These are phyloP conservation scores for Tetramorium alpestre DNA, from an alignment of 1,140 invertebrate species.

Conservation along the genomic window DNA sequence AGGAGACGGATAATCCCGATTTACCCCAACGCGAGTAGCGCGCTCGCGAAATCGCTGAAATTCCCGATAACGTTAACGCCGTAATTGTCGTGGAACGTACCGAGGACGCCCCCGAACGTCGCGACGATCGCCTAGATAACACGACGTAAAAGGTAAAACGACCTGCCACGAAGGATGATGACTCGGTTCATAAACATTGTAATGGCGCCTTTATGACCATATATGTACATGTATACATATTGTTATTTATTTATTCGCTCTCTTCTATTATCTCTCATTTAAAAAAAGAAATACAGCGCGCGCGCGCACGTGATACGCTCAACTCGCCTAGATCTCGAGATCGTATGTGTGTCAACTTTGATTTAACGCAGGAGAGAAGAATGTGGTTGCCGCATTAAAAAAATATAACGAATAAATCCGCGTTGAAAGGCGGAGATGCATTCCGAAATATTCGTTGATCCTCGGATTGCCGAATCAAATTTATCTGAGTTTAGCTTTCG, in stretches of 20 bases:
- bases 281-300: background rate
- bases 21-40: background rate
- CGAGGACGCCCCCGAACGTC: background rate
- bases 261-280: background rate
- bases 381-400: background rate
- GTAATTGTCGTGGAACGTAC: background rate
- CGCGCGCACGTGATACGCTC: background rate
- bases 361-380: background rate
- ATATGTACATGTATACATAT: too few species aligned
- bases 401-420: background rate
- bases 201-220: background rate
- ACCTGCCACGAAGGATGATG: background rate
- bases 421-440: background rate
- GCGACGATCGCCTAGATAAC: conserved; percentile 20
- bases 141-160: conserved; percentile 42
- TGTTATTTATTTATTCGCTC: background rate
- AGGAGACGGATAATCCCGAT: background rate
- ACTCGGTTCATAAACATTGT: conserved; percentile 18
- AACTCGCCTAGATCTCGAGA: background rate
- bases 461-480: background rate
- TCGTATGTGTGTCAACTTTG: background rate
- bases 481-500: background rate
- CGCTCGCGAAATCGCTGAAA: background rate
- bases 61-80: background rate
- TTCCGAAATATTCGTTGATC: background rate